A percentile compares a stretch with the other conserved stretches of the same genome.
Conservation (phyloP, 2,888 invertebrate species). For the Monoplex corrugatus region DNA sequence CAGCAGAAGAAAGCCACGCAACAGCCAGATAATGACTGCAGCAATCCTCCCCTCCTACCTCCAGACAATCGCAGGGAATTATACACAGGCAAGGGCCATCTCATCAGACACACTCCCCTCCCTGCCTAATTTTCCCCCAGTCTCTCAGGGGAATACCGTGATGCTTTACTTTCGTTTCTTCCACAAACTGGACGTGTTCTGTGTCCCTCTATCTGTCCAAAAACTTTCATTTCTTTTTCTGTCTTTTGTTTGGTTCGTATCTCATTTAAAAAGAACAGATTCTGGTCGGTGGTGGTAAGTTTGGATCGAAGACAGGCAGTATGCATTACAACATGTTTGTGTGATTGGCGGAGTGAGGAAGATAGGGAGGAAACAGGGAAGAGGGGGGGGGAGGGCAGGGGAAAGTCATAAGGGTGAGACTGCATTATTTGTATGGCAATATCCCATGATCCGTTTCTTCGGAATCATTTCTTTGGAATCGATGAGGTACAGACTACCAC, state of each 20-base stretch:
- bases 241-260: not conserved
- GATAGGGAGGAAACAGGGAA: too few relatives aligned
- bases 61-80: slow-evolving; percentile 28
- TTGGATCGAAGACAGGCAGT: not conserved
- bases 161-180: slow-evolving; percentile 24
- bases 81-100: slow-evolving; percentile 30
- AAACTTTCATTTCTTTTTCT: not conserved
- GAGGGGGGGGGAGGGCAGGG: too few relatives aligned
- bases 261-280: too few relatives aligned
- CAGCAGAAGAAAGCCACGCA: slow-evolving; percentile 27
- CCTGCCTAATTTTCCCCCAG: not conserved
- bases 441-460: too few relatives aligned
- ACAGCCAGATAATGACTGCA: slow-evolving; percentile 38
- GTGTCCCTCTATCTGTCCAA: not conserved
- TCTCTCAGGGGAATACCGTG: slow-evolving; percentile 15
- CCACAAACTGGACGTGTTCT: not conserved
- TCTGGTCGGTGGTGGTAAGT: not conserved
- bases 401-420: too few relatives aligned
- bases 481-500: too few relatives aligned
- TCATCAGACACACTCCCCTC: slow-evolving; percentile 4
- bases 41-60: not conserved
- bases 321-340: not conserved
- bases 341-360: not conserved
- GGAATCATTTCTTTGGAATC: too few relatives aligned
- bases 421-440: too few relatives aligned